Conservation (phyloP, 2,888 invertebrate species). For the Galeopsomyia nigrocyanea region DNA sequence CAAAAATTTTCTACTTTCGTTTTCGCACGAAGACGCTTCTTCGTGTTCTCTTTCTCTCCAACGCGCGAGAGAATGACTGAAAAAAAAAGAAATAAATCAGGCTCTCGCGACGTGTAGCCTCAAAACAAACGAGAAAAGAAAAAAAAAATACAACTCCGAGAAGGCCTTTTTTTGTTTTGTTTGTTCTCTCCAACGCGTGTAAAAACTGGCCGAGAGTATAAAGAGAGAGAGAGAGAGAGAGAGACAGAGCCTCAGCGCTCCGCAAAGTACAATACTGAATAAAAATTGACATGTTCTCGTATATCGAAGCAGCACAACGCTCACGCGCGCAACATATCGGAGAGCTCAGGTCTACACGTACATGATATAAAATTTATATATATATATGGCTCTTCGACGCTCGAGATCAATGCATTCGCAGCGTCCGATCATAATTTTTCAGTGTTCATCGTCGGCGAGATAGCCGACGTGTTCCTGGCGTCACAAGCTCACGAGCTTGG, state of each 20-base stretch:
- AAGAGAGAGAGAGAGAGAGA: too few species aligned
- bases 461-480: conserved; percentile 59
- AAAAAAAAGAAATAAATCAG: background rate
- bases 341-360: too few species aligned
- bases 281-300: conserved; percentile 45
- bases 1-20: conserved; percentile 20
- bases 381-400: conserved; percentile 2
- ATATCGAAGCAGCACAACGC: conserved; percentile 5
- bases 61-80: background rate
- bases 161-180: conserved; percentile 14
- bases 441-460: too few species aligned
- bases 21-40: background rate
- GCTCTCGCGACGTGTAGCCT: background rate
- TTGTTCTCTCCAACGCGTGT: too few species aligned
- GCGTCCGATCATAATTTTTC: too few species aligned
- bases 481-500: conserved; percentile 89
- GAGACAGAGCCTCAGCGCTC: too few species aligned
- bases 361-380: background rate
- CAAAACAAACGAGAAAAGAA: conserved; percentile 1
- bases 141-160: conserved; percentile 37
- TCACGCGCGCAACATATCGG: conserved; percentile 10
- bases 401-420: background rate
- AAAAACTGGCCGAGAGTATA: too few species aligned
- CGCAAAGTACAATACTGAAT: conserved; percentile 46
- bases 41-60: background rate